Evolutionary conservation across 2,888 invertebrate species (phyloP).

Genomic region (Athetis lepigone): DNA sequence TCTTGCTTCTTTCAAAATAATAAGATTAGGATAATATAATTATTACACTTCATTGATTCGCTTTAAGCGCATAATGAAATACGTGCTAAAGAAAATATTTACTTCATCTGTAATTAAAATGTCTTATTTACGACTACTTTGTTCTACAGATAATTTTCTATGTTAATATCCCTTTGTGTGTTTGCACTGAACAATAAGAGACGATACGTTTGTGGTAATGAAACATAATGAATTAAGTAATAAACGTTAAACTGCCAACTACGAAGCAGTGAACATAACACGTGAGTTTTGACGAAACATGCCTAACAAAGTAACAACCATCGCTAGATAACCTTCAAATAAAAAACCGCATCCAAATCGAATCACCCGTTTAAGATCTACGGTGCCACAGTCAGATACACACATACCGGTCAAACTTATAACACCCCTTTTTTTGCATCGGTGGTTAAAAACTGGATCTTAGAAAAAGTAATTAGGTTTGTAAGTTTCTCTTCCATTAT

Average conservation of each 20-base stretch:
- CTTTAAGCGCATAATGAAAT: background rate
- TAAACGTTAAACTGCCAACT: conserved; percentile 16
- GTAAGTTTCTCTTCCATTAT: no score
- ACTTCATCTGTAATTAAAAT: conserved; percentile 14
- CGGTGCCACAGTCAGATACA: no score
- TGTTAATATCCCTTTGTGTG: conserved; percentile 48
- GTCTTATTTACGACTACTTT: conserved; percentile 37
- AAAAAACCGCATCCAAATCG: no score
- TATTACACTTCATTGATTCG: background rate
- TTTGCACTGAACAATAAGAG: conserved; percentile 27
- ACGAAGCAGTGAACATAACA: background rate
- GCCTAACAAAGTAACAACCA: no score
- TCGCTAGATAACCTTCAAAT: no score
- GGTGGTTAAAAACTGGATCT: no score
- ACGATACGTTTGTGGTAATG: conserved; percentile 11
- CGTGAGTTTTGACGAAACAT: conserved; percentile 14
- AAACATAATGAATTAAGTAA: conserved; percentile 10
- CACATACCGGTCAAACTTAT: no score
- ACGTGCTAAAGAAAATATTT: background rate
- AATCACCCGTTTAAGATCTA: no score
- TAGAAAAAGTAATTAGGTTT: no score
- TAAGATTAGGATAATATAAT: background rate
- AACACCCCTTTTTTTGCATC: no score
- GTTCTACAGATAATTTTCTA: conserved; percentile 30
- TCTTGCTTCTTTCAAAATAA: background rate